Evolutionary conservation across 2,113 vertebrate genomes (phyloP).

Genomic region (Scytalopus superciliaris): DNA sequence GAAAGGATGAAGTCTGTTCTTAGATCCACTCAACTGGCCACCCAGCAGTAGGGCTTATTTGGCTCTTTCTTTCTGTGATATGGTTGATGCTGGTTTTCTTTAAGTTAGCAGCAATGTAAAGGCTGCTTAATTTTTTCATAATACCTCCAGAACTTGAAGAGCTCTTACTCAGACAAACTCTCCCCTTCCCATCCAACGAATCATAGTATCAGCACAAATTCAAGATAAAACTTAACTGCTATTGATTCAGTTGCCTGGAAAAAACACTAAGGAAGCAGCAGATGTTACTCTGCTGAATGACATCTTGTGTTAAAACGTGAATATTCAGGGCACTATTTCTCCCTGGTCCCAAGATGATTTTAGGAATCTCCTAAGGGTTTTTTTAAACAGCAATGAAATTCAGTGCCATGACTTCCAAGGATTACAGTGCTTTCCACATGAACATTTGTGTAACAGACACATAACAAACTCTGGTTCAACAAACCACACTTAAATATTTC

Average conservation of each 20-base stretch:
- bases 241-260: background rate
- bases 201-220: background rate
- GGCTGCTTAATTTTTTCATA: background rate
- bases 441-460: background rate
- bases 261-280: constrained; percentile 10
- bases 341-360: background rate
- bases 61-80: background rate
- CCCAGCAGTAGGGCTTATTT: background rate
- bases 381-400: background rate
- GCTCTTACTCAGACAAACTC: background rate
- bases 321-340: background rate
- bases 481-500: background rate
- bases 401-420: constrained; percentile 12
- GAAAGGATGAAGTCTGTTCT: background rate
- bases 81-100: background rate
- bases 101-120: background rate
- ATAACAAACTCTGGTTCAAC: background rate
- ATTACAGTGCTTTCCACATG: background rate
- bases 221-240: constrained; percentile 29
- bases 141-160: background rate
- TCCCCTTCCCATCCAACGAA: background rate
- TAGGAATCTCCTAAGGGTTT: background rate
- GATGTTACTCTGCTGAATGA: background rate
- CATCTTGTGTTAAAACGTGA: background rate
- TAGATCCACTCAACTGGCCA: background rate